Conservation (phyloP, 1,140 invertebrate genomes). For the Eufriesea mexicana region DNA sequence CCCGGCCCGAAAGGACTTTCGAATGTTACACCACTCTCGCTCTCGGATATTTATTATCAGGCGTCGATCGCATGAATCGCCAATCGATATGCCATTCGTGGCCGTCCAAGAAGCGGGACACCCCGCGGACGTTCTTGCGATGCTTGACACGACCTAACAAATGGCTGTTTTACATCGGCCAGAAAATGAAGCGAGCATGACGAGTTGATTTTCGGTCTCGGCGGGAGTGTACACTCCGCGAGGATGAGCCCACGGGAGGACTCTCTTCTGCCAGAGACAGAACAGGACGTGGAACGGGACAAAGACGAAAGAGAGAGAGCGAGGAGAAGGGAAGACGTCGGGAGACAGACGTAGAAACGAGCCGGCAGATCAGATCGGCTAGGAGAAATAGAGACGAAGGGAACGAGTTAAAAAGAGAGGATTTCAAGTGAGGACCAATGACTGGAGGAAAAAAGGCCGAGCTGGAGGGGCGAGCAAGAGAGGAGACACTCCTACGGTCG, state of each 20-base stretch:
- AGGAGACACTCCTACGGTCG: conserved; percentile 78
- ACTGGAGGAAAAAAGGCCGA: conserved; percentile 50
- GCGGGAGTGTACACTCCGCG: conserved; percentile 63
- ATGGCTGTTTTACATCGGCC: conserved; percentile 82
- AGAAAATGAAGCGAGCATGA: conserved; percentile 83
- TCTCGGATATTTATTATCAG: conserved; percentile 79
- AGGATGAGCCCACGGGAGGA: conserved; percentile 35
- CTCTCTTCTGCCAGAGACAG: not conserved
- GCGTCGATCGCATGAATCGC: conserved; percentile 81
- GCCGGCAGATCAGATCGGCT: conserved; percentile 13
- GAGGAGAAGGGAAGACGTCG: not conserved
- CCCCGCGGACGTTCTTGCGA: conserved; percentile 78
- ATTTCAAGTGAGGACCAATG: conserved; percentile 56
- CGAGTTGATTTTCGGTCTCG: conserved; percentile 81
- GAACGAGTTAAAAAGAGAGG: conserved; percentile 50
- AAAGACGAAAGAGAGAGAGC: not conserved
- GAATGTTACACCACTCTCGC: conserved; percentile 62
- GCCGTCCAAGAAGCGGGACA: conserved; percentile 71
- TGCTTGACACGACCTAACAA: conserved; percentile 81
- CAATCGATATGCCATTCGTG: conserved; percentile 80
- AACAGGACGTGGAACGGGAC: not conserved
- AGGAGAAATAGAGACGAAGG: conserved; percentile 39
- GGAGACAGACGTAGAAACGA: conserved; percentile 27
- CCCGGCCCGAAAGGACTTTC: conserved; percentile 40
- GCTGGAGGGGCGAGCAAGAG: conserved; percentile 56